Evolutionary conservation across 1,140 invertebrate genomes (phyloP), one percentile per base, ranked within the genome.

Genomic region (Augochlora pura): DNA sequence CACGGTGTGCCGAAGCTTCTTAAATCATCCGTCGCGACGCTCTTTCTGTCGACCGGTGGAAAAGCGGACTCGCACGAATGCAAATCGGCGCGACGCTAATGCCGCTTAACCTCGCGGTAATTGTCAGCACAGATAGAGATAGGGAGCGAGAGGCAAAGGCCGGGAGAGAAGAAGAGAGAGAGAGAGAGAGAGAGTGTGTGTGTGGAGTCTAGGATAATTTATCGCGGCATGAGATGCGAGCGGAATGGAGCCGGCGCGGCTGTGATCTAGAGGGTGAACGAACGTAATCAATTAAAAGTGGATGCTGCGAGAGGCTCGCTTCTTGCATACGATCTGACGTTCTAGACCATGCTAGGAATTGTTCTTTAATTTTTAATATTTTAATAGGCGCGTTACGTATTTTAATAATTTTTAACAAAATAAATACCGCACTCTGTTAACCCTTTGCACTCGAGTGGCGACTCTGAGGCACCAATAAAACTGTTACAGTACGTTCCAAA

Each of bases 1-100:
- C 49, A 8, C 12, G 27, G 27, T 12, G 38, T n/a, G 54, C n/a
- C 54, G 18, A 4, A n/a, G 54, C 5, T 57, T 57, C 21, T 21
- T 57, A 57, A 57, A 57, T 57, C 54, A 57, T 57, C 54, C 54
- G 42, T n/a, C 21, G 54, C 8, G 49, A 52, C 25, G 60, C 6
- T 32, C 18, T 32, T 16, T 46, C 10, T 46, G 42, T 18, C 25
- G 4, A 12, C 8, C 57, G 25, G 27, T 2, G 60, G 18, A 63
- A 63, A 63, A 63, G 16, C 60, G 60, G 60, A 63, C 27, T 16
- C 7, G 27, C 60, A 63, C 60, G 60, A 63, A 63, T 63, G 60
- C 60, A 63, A 63, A 63, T 63, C 60, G 60, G 6, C 60, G 60
- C 60, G 60, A 63, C 60, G 18, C 60, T 63, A 63, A 63, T 63